phyloP scores from a whole-genome alignment of 2,797 vertebrate genomes.

The Vultur gryphus region DNA sequence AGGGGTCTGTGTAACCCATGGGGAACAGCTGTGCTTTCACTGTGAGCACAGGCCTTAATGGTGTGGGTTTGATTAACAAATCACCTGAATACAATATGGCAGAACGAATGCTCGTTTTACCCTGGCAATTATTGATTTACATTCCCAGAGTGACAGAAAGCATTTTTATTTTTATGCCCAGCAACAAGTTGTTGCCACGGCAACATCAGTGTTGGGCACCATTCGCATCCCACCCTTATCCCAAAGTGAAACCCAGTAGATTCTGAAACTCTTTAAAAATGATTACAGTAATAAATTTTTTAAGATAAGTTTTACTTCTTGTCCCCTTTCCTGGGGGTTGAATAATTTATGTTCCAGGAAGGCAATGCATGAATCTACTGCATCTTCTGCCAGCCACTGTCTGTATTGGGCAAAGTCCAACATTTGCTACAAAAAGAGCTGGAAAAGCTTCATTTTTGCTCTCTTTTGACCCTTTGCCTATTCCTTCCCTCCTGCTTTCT shows the following conservation, averaged over 20 bases:
- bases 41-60: background rate
- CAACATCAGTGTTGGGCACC: slow-evolving; percentile 49
- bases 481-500: background rate
- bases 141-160: slow-evolving; percentile 58
- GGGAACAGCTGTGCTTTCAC: rapidly evolving
- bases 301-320: background rate
- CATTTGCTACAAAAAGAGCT: background rate
- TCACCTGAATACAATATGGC: rapidly evolving
- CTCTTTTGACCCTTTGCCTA: background rate
- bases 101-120: background rate
- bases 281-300: background rate
- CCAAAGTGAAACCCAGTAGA: slow-evolving; percentile 45
- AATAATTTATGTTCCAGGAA: background rate
- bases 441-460: background rate
- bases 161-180: slow-evolving; percentile 62
- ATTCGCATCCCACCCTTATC: slow-evolving; percentile 11
- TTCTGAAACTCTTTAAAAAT: slow-evolving; percentile 37
- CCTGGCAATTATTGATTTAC: slow-evolving; percentile 51
- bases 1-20: rapidly evolving
- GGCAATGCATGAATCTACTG: background rate
- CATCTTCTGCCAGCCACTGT: background rate
- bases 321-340: background rate
- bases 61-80: background rate
- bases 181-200: slow-evolving; percentile 64
- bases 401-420: background rate